Evolutionary conservation across 1,140 invertebrate species (phyloP).

Genomic region (Marisa cornuarietis): DNA sequence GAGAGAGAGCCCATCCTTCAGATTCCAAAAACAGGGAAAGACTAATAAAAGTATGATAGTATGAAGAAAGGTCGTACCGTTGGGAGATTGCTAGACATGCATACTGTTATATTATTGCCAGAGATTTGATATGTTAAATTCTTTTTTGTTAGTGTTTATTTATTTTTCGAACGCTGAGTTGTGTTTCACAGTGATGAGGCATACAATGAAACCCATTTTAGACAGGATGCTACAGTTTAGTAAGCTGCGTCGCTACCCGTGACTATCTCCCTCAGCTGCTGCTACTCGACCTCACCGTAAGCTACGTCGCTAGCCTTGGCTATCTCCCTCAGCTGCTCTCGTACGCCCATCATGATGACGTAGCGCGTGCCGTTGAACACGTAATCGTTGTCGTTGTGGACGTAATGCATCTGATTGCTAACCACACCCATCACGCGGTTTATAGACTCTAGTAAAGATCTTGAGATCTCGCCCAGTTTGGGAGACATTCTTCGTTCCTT

Average conservation of each 20-base stretch:
- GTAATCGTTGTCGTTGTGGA: constrained; percentile 23
- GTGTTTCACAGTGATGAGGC: too few species aligned
- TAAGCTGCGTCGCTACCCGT: constrained; percentile 32
- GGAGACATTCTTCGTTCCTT: constrained; percentile 21
- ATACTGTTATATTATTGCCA: too few species aligned
- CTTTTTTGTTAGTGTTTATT: too few species aligned
- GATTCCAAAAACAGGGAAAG: too few species aligned
- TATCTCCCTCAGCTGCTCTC: constrained; percentile 23
- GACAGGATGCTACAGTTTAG: too few species aligned
- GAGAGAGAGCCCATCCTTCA: too few species aligned
- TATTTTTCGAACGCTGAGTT: too few species aligned
- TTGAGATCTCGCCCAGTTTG: background rate
- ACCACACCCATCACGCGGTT: constrained; percentile 15
- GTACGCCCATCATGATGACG: constrained; percentile 34
- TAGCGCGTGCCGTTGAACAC: constrained; percentile 37
- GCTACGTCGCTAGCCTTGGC: constrained; percentile 31
- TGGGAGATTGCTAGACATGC: too few species aligned
- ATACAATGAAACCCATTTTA: too few species aligned
- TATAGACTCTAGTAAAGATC: constrained; percentile 13
- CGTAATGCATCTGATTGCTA: background rate
- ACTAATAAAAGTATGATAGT: too few species aligned
- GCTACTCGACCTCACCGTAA: constrained; percentile 21
- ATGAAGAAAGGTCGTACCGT: too few species aligned
- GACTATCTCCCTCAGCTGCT: constrained; percentile 22
- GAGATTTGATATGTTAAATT: too few species aligned